These are phyloP conservation scores for Drosophila serrata DNA, from an alignment of 1,140 invertebrate genomes.

Conservation along the genomic window DNA sequence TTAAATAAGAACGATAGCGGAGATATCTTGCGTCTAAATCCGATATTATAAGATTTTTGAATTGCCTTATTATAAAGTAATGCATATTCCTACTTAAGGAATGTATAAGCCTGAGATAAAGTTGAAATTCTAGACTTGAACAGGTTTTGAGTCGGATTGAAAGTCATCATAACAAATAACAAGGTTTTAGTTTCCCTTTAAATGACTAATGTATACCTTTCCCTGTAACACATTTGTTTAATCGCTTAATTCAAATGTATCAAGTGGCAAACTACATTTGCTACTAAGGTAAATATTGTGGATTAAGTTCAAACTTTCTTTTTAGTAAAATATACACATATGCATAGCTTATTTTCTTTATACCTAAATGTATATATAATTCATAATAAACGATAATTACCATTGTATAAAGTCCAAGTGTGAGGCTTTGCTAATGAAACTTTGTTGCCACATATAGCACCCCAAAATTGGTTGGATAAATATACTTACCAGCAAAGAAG, in stretches of 20 bases:
- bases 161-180: too few species aligned
- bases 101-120: not conserved
- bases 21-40: not conserved
- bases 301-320: not conserved
- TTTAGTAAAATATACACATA: not conserved
- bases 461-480: not conserved
- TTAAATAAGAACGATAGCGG: not conserved
- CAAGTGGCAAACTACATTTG: not conserved
- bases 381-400: slow-evolving; percentile 19
- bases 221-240: not conserved
- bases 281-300: not conserved
- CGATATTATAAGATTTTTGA: not conserved
- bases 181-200: too few species aligned
- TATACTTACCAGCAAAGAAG: not conserved
- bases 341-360: not conserved
- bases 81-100: not conserved
- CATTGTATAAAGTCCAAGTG: not conserved
- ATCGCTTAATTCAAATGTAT: not conserved
- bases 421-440: not conserved
- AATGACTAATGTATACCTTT: too few species aligned
- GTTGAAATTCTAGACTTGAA: not conserved
- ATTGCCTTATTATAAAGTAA: slow-evolving; percentile 19
- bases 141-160: not conserved
- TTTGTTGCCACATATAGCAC: slow-evolving; percentile 8
- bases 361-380: not conserved